phyloP scores from a whole-genome alignment of 2,888 invertebrate genomes.

The Lycaena phlaeas region DNA sequence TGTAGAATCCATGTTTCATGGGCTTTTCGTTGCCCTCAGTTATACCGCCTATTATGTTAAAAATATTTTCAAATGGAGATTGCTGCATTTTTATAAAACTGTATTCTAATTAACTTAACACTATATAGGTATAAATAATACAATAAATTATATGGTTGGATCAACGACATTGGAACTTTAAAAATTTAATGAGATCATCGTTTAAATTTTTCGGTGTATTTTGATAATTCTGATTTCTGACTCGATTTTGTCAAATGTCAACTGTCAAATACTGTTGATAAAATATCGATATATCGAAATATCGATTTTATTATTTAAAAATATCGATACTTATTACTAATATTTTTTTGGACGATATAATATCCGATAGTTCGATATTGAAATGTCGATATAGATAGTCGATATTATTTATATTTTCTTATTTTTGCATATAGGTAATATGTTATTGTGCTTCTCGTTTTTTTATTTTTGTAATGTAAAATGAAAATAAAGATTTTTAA shows the following conservation, averaged over 20 bases:
- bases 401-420: no score
- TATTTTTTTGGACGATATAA: no score
- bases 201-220: neutral
- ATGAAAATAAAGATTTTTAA: no score
- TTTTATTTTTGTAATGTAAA: no score
- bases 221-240: neutral
- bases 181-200: conserved; percentile 4
- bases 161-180: conserved; percentile 10
- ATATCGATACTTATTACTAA: no score
- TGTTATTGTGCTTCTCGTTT: no score
- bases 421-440: no score
- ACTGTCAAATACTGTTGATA: no score
- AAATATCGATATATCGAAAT: no score
- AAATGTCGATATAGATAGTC: no score
- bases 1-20: conserved; percentile 93
- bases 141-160: neutral
- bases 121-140: conserved; percentile 8
- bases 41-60: conserved; percentile 78
- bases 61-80: conserved; percentile 77
- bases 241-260: neutral
- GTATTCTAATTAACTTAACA: conserved; percentile 14
- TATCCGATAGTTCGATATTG: no score
- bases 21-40: conserved; percentile 89
- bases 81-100: conserved; percentile 52
- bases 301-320: no score